These are phyloP conservation scores for Drosophila melanica DNA, from an alignment of 1,140 invertebrate genomes.

Conservation along the genomic window DNA sequence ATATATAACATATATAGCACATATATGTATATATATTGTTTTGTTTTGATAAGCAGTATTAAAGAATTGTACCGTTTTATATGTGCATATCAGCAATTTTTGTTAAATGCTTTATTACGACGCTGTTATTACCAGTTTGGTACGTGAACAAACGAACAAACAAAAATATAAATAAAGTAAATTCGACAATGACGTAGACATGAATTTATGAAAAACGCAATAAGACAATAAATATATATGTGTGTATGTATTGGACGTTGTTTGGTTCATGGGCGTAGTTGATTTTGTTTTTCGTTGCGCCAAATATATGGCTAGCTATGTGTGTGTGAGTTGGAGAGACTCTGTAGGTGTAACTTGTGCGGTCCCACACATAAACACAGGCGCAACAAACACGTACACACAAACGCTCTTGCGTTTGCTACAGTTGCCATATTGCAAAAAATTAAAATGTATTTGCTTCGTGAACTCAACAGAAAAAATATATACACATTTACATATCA, in stretches of 20 bases:
- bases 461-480: constrained; percentile 27
- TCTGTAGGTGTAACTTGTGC: constrained; percentile 42
- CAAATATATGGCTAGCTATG: constrained; percentile 15
- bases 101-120: constrained; percentile 30
- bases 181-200: constrained; percentile 31
- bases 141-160: constrained; percentile 42
- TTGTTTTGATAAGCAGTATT: constrained; percentile 45
- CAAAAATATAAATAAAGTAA: constrained; percentile 38
- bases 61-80: constrained; percentile 29
- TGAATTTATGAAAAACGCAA: constrained; percentile 77
- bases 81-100: constrained; percentile 12
- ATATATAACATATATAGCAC: neutral
- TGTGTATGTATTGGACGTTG: constrained; percentile 10
- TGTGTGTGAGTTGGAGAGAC: constrained; percentile 6
- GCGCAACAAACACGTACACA: constrained; percentile 4
- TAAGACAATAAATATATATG: constrained; percentile 34
- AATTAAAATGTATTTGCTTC: constrained; percentile 73
- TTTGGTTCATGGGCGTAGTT: constrained; percentile 47
- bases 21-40: neutral
- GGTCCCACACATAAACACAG: constrained; percentile 25
- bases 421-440: constrained; percentile 70
- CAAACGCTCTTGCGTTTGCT: constrained; percentile 25
- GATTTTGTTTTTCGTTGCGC: constrained; percentile 13
- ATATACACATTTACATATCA: neutral
- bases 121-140: constrained; percentile 52